Percentiles rank a stretch among this genome's conserved stretches.
Conservation (phyloP, 2,888 invertebrate species). For the Sphinx pinastri region DNA sequence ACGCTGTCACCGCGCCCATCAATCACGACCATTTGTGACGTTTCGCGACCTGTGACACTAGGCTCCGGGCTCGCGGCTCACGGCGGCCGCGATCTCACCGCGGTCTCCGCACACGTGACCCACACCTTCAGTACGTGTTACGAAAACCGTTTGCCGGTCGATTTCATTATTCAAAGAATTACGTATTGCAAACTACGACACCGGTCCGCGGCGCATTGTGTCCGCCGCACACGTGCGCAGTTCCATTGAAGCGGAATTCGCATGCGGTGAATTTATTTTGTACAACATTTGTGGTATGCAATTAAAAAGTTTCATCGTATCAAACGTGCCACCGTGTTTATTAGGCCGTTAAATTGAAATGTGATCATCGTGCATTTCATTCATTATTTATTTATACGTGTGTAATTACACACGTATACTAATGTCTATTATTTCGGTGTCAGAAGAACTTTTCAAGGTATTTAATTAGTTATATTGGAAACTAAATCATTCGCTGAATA, state of each 20-base stretch:
- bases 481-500: too few species aligned
- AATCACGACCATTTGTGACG: conserved; percentile 75
- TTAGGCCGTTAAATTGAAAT: conserved; percentile 17
- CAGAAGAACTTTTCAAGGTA: background rate
- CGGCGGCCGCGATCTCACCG: conserved; percentile 33
- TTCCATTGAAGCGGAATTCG: conserved; percentile 21
- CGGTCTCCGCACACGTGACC: conserved; percentile 38
- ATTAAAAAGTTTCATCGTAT: conserved; percentile 14
- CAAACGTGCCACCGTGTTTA: conserved; percentile 1
- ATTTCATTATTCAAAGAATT: conserved; percentile 25
- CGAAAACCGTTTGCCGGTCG: conserved; percentile 19
- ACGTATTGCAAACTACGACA: conserved; percentile 22
- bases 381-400: conserved; percentile 15
- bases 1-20: conserved; percentile 76
- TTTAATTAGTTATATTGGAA: background rate
- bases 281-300: conserved; percentile 4
- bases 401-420: background rate
- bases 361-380: conserved; percentile 6
- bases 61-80: conserved; percentile 12
- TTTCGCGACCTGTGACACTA: conserved; percentile 59
- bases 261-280: conserved; percentile 16
- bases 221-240: conserved; percentile 3
- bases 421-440: conserved; percentile 11
- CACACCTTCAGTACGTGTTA: conserved; percentile 31
- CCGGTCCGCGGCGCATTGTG: conserved; percentile 14